Base-by-base conservation (phyloP, 2,113 vertebrate species). In the Alethe castanea region DNA sequence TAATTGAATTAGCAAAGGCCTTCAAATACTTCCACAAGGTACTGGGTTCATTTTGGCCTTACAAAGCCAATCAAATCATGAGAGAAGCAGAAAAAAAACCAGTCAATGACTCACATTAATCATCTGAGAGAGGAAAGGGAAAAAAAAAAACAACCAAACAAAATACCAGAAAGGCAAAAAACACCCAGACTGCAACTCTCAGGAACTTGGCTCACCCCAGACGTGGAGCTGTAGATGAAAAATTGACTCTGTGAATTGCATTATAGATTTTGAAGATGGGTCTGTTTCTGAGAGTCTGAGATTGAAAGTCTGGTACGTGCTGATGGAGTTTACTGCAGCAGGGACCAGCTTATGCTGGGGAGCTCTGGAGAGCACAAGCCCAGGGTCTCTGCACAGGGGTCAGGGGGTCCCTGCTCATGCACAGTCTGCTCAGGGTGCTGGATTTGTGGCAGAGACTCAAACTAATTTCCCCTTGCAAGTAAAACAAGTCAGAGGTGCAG, bases 1-100 rank as follows among this genome's bases (percentile, higher is more conserved):
- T 97, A 95, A 96, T 83, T 95, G 90, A 95, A 96, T 96, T 90
- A 95, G 64, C 69, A 88, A 95, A 96, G 86, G 60, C 18, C 90
- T 92, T 92, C 60, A 78, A 93, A 79, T 64, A 35, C 71, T 92
- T 78, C 50, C 56, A 86, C 44, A 42, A 74, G 85, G 62, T 61
- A 64, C 56, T 74, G 61, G 20, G 33, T 78, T 96, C 36, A 35
- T 90, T 95, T 88, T 90, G 64, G 79, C 53, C 77, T 74, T 71
- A 70, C 64, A 88, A 84, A 97, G 61, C 62, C 40, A 78, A 91
- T 82, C 87, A 95, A 77, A 54, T 92, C 61, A 94, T 81, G 65
- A 93, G 92, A 97, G 60, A 92, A 84, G 81, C 62, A 94, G 79
- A 80, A 90, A 67, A 91, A 57, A 7, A 33, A 4, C 15, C n/a